These are phyloP conservation scores for Endomychus coccineus DNA, from an alignment of 2,888 invertebrate genomes.

Conservation along the genomic window DNA sequence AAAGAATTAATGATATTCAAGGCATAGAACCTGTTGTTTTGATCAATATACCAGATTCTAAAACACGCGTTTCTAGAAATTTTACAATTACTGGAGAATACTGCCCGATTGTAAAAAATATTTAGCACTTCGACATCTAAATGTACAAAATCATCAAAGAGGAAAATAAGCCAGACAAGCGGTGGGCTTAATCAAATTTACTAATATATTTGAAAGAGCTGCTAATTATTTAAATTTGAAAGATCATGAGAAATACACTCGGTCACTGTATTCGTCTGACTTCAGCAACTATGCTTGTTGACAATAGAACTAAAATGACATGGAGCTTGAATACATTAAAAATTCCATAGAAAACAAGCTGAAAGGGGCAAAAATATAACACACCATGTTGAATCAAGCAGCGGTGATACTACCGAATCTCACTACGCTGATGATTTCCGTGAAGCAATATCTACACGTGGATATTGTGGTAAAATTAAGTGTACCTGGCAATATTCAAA, in stretches of 20 bases:
- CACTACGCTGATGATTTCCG: too few relatives aligned
- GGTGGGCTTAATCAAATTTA: not conserved
- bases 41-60: constrained; percentile 1
- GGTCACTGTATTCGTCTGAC: not conserved
- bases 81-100: constrained; percentile 3
- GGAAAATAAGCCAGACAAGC: not conserved
- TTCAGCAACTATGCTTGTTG: constrained; percentile 1
- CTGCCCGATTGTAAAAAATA: not conserved
- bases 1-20: constrained; percentile 1
- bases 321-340: too few relatives aligned
- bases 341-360: too few relatives aligned
- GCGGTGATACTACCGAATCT: too few relatives aligned
- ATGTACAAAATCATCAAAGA: not conserved
- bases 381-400: too few relatives aligned
- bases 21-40: not conserved
- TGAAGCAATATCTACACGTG: too few relatives aligned
- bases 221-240: constrained; percentile 1
- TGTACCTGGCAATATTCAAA: too few relatives aligned
- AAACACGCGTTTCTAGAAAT: not conserved
- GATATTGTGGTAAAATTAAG: too few relatives aligned
- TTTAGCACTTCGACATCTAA: not conserved
- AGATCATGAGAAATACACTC: not conserved
- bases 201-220: not conserved
- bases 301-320: too few relatives aligned
- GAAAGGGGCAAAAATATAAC: too few relatives aligned